phyloP scores from a whole-genome alignment of 2,113 vertebrate genomes.

The Gallinago paraguaiae region DNA sequence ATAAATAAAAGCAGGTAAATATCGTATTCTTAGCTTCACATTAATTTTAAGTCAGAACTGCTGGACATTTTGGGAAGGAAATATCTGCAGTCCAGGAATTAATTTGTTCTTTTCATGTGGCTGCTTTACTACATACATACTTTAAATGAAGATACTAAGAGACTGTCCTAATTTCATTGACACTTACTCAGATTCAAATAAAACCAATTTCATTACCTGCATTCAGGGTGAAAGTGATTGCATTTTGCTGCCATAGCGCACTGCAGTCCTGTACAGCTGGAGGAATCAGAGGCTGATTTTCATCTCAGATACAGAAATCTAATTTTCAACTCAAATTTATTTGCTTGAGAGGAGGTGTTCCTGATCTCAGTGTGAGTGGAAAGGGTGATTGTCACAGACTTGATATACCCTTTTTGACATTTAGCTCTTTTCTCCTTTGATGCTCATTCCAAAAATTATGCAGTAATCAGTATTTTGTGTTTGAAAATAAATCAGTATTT shows the following conservation, averaged over 20 bases:
- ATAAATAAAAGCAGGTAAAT: neutral
- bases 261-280: neutral
- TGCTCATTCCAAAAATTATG: neutral
- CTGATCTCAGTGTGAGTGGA: neutral
- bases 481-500: neutral
- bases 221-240: neutral
- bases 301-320: neutral
- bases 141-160: neutral
- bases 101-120: neutral
- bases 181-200: neutral
- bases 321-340: neutral
- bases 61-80: neutral
- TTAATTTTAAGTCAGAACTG: slow-evolving; percentile 26
- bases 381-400: neutral
- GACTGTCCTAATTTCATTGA: neutral
- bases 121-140: neutral
- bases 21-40: neutral
- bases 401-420: neutral
- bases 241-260: neutral
- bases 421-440: neutral
- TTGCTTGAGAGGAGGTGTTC: neutral
- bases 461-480: neutral
- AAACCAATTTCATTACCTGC: neutral
- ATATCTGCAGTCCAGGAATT: neutral
- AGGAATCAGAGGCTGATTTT: neutral